Conservation (phyloP, 2,113 vertebrate species). For the Coptodon rendalli region DNA sequence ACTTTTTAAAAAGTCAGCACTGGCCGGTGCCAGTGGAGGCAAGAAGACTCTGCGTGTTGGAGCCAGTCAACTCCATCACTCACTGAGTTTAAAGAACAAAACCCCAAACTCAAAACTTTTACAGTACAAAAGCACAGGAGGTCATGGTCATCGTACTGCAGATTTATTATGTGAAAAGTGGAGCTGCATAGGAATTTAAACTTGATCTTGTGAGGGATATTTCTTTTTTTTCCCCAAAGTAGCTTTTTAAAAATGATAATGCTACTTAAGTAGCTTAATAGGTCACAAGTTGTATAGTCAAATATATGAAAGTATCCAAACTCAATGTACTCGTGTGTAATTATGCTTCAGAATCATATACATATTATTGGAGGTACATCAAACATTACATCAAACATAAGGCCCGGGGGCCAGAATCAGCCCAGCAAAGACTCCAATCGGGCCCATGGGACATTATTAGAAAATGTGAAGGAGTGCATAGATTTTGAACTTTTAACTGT, state of each 20-base stretch:
- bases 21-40: neutral
- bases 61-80: neutral
- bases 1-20: slow-evolving; percentile 15
- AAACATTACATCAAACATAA: neutral
- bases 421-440: neutral
- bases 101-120: neutral
- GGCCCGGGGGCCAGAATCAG: neutral
- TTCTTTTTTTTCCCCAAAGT: neutral
- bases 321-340: neutral
- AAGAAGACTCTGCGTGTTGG: neutral
- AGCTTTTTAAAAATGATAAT: neutral
- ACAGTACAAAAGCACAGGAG: neutral
- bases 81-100: neutral
- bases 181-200: neutral
- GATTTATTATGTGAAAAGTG: neutral
- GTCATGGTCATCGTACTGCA: neutral
- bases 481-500: neutral
- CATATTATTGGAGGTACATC: neutral
- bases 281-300: neutral
- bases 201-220: neutral
- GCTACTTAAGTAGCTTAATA: neutral
- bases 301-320: neutral
- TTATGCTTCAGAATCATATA: neutral
- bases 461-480: neutral
- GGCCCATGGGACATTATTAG: neutral